Conservation (phyloP, 30 jellyfish, hydroid and myxozoan species). For the Chrysaora quinquecirrha region DNA sequence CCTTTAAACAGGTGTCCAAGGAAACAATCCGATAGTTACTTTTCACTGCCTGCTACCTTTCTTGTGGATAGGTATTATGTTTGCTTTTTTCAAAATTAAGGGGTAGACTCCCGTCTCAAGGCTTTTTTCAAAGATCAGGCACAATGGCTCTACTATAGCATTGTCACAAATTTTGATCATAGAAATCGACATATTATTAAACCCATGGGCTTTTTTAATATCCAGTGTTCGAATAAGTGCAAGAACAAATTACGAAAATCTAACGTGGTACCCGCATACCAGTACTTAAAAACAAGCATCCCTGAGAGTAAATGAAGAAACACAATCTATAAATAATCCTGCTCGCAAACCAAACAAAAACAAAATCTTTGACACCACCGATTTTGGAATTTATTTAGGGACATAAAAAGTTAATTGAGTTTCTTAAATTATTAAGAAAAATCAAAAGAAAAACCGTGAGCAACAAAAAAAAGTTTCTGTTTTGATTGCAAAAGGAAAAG, state of each 20-base stretch:
- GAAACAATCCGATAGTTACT: neutral
- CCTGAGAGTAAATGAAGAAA: neutral
- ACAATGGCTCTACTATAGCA: too few species aligned
- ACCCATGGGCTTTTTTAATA: too few species aligned
- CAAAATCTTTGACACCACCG: constrained; percentile 12
- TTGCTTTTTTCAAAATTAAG: too few species aligned
- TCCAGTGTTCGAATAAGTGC: too few species aligned
- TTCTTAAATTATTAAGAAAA: neutral
- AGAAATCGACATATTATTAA: too few species aligned
- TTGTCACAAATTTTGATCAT: too few species aligned
- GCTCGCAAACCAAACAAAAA: constrained; percentile 36
- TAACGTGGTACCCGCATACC: neutral
- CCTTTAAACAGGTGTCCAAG: neutral
- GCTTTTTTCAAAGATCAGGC: too few species aligned
- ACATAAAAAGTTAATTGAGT: neutral
- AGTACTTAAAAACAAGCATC: neutral
- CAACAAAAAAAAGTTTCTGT: constrained; percentile 23
- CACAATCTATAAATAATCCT: constrained; percentile 7
- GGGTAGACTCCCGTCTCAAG: too few species aligned
- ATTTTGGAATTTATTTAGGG: constrained; percentile 17
- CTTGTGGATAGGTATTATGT: too few species aligned
- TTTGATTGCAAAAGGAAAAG: constrained; percentile 55
- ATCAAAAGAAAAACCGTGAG: neutral
- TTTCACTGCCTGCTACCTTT: too few species aligned
- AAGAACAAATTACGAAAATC: neutral